Conservation (phyloP, 2,888 invertebrate genomes). For the Tetragnatha montana region DNA sequence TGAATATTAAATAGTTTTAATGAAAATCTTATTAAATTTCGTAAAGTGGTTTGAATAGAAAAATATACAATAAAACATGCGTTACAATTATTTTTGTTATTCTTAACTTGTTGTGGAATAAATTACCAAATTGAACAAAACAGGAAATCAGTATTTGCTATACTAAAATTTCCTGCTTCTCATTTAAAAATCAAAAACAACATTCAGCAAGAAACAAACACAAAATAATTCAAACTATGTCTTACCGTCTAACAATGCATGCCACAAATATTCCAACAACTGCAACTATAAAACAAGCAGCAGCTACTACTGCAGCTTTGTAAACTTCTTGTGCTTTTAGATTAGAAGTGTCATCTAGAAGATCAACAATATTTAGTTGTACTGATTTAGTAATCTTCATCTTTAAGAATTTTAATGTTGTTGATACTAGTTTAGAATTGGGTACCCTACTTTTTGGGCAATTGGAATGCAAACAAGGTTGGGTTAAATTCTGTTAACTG, state of each 20-base stretch:
- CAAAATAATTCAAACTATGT: neutral
- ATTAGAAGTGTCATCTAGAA: slow-evolving; percentile 60
- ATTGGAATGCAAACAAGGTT: too few relatives aligned
- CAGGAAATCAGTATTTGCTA: neutral
- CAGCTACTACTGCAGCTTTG: slow-evolving; percentile 69
- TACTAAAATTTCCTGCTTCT: neutral
- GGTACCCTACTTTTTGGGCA: neutral
- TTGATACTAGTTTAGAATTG: neutral
- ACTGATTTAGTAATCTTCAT: too few relatives aligned
- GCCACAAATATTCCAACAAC: slow-evolving; percentile 70
- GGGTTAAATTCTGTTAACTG: too few relatives aligned
- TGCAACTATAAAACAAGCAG: slow-evolving; percentile 68
- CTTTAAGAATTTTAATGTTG: too few relatives aligned
- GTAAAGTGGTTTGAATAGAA: neutral
- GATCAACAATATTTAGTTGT: neutral
- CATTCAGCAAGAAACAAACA: neutral
- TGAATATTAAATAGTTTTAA: too few relatives aligned
- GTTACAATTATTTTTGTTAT: neutral
- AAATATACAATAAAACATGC: neutral
- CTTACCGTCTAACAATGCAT: slow-evolving; percentile 67
- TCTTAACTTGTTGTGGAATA: neutral
- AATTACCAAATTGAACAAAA: neutral
- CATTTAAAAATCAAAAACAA: neutral
- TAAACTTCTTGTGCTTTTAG: slow-evolving; percentile 70
- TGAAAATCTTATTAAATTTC: too few relatives aligned